Percentiles rank a stretch among this genome's conserved stretches.
Conservation (phyloP, 2,888 invertebrate species). For the Drosophila planitibia region DNA sequence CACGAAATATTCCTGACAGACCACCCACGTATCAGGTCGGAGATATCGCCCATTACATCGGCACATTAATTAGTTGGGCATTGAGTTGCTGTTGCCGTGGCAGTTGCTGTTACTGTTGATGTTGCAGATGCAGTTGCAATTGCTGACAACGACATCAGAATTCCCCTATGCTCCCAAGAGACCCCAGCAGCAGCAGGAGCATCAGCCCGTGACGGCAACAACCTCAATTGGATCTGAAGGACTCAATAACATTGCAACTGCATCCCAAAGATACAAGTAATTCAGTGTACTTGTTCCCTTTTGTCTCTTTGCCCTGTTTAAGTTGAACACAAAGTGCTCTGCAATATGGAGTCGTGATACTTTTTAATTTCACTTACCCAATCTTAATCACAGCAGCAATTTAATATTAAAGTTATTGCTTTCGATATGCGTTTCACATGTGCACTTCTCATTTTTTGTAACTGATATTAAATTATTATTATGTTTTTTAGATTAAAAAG, state of each 20-base stretch:
- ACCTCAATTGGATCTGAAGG: conserved; percentile 34
- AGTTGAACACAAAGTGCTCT: neutral
- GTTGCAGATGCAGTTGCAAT: conserved; percentile 36
- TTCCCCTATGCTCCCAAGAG: conserved; percentile 59
- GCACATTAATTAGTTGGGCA: conserved; percentile 75
- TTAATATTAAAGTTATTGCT: too few relatives aligned
- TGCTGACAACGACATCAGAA: conserved; percentile 28
- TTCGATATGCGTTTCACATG: neutral
- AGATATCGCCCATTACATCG: conserved; percentile 69
- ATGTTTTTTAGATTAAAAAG: neutral
- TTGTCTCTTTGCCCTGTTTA: neutral
- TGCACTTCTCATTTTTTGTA: neutral
- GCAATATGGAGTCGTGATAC: neutral
- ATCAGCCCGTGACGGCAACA: conserved; percentile 35
- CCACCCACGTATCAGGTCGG: conserved; percentile 58
- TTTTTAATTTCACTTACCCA: conserved; percentile 1
- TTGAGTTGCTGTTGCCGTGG: conserved; percentile 61
- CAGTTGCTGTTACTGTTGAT: conserved; percentile 6
- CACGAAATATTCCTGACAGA: conserved; percentile 66
- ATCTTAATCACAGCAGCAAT: conserved; percentile 11
- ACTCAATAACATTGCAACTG: conserved; percentile 26
- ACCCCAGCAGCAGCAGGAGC: neutral
- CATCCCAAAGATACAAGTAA: neutral
- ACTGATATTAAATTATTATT: neutral
- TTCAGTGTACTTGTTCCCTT: conserved; percentile 1